These are phyloP conservation scores for Beaufortia kweichowensis DNA, from an alignment of 2,113 vertebrate genomes.

Conservation along the genomic window DNA sequence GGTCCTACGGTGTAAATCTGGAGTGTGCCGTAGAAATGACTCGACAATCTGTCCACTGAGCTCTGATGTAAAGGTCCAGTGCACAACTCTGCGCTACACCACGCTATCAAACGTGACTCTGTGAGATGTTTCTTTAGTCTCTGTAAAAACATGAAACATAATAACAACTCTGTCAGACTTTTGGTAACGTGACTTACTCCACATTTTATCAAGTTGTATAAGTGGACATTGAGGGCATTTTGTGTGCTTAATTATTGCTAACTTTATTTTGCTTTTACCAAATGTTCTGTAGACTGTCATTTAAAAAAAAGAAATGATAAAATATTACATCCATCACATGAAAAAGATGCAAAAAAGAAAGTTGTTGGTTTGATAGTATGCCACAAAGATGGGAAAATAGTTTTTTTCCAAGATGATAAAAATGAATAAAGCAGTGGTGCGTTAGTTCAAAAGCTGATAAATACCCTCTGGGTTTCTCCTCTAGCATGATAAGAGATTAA, in stretches of 20 bases:
- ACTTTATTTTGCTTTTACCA: neutral
- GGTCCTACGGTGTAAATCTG: constrained; percentile 44
- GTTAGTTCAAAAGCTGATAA: constrained; percentile 57
- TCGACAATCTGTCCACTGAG: constrained; percentile 51
- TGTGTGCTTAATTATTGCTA: too few relatives aligned
- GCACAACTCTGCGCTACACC: constrained; percentile 30
- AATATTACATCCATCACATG: neutral
- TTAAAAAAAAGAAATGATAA: constrained; percentile 32
- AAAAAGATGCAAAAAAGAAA: constrained; percentile 2
- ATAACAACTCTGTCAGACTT: constrained; percentile 9
- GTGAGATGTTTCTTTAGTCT: neutral
- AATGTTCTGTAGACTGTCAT: constrained; percentile 17
- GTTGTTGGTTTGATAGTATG: constrained; percentile 38
- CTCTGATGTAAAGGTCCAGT: constrained; percentile 22
- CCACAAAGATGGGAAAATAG: constrained; percentile 33
- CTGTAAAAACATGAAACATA: neutral
- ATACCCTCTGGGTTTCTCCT: constrained; percentile 51
- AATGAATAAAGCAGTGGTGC: constrained; percentile 54
- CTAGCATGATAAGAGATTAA: constrained; percentile 56
- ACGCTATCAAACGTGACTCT: constrained; percentile 25
- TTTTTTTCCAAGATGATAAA: constrained; percentile 45
- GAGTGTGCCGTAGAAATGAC: constrained; percentile 41
- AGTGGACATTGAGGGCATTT: too few relatives aligned
- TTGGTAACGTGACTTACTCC: neutral
- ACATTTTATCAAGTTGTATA: neutral